phyloP scores from a whole-genome alignment of 2,113 vertebrate genomes.

The Pleuronectes platessa region DNA sequence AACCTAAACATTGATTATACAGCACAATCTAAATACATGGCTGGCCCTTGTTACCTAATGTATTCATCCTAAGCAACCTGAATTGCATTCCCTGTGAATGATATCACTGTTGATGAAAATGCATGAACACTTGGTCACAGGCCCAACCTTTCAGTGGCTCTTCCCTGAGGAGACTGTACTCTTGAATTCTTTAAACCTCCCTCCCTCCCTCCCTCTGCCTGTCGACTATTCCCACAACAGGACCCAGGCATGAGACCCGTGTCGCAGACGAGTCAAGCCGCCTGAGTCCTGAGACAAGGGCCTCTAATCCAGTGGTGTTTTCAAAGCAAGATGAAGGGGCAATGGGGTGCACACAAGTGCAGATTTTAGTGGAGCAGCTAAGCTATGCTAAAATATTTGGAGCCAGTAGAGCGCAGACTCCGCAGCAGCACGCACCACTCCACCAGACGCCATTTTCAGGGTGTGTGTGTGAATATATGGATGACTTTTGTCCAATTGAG shows the following conservation, averaged over 20 bases:
- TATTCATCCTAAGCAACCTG: constrained; percentile 66
- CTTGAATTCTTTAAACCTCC: constrained; percentile 62
- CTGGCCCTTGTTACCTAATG: constrained; percentile 60
- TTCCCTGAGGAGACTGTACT: constrained; percentile 64
- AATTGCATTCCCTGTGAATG: constrained; percentile 68
- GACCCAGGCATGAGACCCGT: constrained; percentile 68
- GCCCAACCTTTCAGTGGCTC: constrained; percentile 62
- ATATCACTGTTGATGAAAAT: constrained; percentile 77
- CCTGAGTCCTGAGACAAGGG: constrained; percentile 66
- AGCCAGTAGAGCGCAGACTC: constrained; percentile 67
- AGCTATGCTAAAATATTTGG: constrained; percentile 79
- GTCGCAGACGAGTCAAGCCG: constrained; percentile 71
- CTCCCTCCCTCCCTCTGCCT: constrained; percentile 33
- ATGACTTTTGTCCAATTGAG: constrained; percentile 57
- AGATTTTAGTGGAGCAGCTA: constrained; percentile 76
- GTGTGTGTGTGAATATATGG: constrained; percentile 64
- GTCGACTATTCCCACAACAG: constrained; percentile 60
- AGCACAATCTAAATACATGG: constrained; percentile 57
- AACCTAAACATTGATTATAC: constrained; percentile 54
- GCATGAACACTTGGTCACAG: constrained; percentile 69
- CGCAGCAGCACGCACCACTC: constrained; percentile 63
- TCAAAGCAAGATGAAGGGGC: constrained; percentile 74
- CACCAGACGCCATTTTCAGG: constrained; percentile 54
- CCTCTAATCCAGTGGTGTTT: constrained; percentile 78
- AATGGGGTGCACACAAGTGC: constrained; percentile 74